Evolutionary conservation across 1,140 invertebrate genomes (phyloP).

Genomic region (Hyposmocoma kahamanoa): DNA sequence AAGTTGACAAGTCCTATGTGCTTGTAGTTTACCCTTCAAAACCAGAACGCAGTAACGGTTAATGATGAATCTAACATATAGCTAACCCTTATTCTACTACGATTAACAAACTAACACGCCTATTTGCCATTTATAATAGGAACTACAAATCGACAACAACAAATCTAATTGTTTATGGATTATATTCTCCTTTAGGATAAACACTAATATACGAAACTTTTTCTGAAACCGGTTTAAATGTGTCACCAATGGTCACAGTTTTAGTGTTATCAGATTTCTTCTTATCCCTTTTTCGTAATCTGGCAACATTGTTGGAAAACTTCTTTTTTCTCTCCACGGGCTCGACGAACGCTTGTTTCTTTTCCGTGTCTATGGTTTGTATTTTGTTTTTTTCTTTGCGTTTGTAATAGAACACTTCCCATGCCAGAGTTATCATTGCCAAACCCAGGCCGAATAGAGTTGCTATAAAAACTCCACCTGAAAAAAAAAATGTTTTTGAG

Average conservation of each 20-base stretch:
- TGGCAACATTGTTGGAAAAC: conserved; percentile 39
- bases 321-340: conserved; percentile 59
- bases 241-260: conserved; percentile 57
- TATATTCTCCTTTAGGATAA: conserved; percentile 48
- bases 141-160: too few relatives aligned
- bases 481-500: conserved; percentile 15
- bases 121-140: too few relatives aligned
- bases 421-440: conserved; percentile 86
- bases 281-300: conserved; percentile 31
- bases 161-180: conserved; percentile 21
- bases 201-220: conserved; percentile 64
- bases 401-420: conserved; percentile 87
- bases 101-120: too few relatives aligned
- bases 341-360: conserved; percentile 42
- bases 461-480: conserved; percentile 92
- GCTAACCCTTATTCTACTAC: too few relatives aligned
- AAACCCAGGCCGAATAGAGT: conserved; percentile 87
- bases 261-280: conserved; percentile 25
- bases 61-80: too few relatives aligned
- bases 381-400: conserved; percentile 74
- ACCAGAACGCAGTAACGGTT: too few relatives aligned
- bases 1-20: too few relatives aligned
- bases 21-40: too few relatives aligned
- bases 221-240: conserved; percentile 50
- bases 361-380: conserved; percentile 33